Conservation (phyloP, 2,888 invertebrate species). For the Julus scanicus region DNA sequence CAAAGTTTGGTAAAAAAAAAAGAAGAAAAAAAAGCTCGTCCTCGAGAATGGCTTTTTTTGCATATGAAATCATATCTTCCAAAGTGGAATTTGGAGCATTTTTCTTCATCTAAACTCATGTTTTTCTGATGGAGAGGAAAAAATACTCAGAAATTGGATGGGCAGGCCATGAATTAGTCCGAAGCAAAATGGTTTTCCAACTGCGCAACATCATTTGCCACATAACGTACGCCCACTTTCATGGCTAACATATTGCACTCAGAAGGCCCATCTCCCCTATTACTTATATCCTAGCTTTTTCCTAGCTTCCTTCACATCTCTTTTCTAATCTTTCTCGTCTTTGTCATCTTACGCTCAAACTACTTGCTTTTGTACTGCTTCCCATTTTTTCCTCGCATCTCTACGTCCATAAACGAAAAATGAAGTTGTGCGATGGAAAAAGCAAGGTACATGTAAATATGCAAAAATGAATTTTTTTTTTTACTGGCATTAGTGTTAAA, state of each 20-base stretch:
- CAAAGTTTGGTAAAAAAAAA: neutral
- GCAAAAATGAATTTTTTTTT: neutral
- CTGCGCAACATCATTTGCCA: conserved; percentile 27
- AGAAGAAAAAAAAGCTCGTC: neutral
- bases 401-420: neutral
- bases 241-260: conserved; percentile 39
- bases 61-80: conserved; percentile 16
- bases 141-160: conserved; percentile 23
- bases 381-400: neutral
- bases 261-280: conserved; percentile 26
- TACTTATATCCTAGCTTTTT: conserved; percentile 26
- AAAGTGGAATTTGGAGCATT: conserved; percentile 34
- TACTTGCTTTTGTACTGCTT: conserved; percentile 34
- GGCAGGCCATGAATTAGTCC: conserved; percentile 30
- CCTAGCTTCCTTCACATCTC: conserved; percentile 14
- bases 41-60: conserved; percentile 3
- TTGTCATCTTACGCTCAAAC: conserved; percentile 26
- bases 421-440: neutral
- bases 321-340: conserved; percentile 42
- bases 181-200: conserved; percentile 36
- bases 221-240: conserved; percentile 36
- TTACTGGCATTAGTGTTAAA: neutral
- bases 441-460: neutral
- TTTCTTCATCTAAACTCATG: conserved; percentile 19
- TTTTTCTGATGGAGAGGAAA: conserved; percentile 32